Base-by-base conservation (phyloP, 2,113 vertebrate species). In the Zosterops hypoxanthus region DNA sequence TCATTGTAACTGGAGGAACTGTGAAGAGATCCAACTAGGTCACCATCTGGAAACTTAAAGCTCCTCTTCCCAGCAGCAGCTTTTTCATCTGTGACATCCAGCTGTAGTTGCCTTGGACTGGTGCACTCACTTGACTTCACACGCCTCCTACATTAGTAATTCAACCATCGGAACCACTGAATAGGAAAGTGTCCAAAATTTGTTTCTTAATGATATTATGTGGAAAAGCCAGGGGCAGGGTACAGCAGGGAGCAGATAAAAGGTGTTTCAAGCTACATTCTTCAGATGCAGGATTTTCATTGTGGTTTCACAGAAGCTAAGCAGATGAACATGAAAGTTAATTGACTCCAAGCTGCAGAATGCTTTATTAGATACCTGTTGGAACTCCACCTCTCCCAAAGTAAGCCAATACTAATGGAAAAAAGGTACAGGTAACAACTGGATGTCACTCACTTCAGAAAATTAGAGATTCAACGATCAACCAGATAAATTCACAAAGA, bases 1-100 rank as follows among this genome's bases (percentile, higher is more conserved):
- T 78, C 60, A n/a, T n/a, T 75, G 78, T 39, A 92, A 92, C 24
- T 90, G 70, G 36, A 94, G 39, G 21, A 94, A 69, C 79, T 71
- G 71, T 66, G 42, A 34, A 86, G 87, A 86, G 82, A 92, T 73
- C 50, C 95, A 96, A 78, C 55, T 94, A 95, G 95, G 88, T 94
- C 88, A 94, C 86, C 88, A 86, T 82, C 81, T 90, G 93, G 85
- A 86, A 91, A 90, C 71, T 93, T 86, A 81, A 29, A 92, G 42
- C 57, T 82, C 69, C 53, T 70, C 72, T 94, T 90, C 65, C 20
- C 28, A 44, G 86, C 46, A 82, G 93, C 31, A 70, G 79, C 63
- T 73, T 85, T 85, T 85, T 83, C 22, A 28, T 63, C 75, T 92
- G 76, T 61, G 52, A 83, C 52, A 95, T 70, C 47, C 90, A 96